Evolutionary conservation across 2,113 vertebrate species (phyloP), one percentile per base, ranked within the genome.

Genomic region (Semicossyphus pulcher): DNA sequence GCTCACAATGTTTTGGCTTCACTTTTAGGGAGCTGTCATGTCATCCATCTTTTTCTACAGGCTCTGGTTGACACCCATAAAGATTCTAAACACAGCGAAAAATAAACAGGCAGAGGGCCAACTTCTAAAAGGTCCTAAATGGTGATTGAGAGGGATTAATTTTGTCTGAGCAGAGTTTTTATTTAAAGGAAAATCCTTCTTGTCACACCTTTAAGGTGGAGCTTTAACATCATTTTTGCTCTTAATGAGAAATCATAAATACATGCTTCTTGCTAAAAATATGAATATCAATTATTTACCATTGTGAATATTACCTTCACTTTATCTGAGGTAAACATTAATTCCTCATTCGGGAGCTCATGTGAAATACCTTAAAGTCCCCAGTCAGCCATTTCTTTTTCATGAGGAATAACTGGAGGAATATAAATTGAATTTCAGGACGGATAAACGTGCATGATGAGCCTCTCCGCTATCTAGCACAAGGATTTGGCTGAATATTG

Each of bases 351-450:
- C 47, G 20, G 41, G 26, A 59, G 36, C 51, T 75, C 37, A 54
- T 39, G 9, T 21, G 12, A 58, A 68, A 63, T 68, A 61, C 39
- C 39, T 42, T 18, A 9, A 60, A 61, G 64, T 21, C 28, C 7
- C 25, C 39, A 64, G 28, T 51, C 48, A 78, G 60, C 54, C n/a
- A n/a, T 3, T 62, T 82, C 18, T 31, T 71, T 59, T 73, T 56
- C 32, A 42, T 61, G 23, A 63, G 34, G 37, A 68, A 41, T 60
- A 39, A 71, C 32, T 82, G 60, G 5, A 57, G 68, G 45, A 79
- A 84, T 81, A 73, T 81, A 72, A 81, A 85, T 85, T 73, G 11
- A 74, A 78, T 82, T 81, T 72, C 59, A 73, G 72, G 58, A 72
- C 68, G 70, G 60, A 77, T 39, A 74, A 45, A 71, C 59, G 21